Base-by-base conservation (phyloP, 2,888 invertebrate species). In the Leuctra nigra region DNA sequence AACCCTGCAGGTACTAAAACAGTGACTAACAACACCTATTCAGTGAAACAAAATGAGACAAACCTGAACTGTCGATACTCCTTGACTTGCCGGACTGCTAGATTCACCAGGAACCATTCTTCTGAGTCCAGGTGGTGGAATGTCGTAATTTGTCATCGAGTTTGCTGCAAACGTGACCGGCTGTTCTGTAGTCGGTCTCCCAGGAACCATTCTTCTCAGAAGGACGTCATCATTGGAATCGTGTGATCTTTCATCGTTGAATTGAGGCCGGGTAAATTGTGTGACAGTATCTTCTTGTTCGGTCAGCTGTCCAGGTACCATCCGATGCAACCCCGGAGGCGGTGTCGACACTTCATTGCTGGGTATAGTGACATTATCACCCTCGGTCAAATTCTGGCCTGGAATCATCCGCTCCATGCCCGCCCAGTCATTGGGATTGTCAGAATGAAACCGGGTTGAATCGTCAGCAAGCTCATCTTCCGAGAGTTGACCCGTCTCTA, bases 401-500 rank as follows among this genome's bases (percentile, higher is more conserved):
- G 81, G 81, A 13, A 82, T 77, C 80, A 82, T 80, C 53, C 83
- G 73, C 56, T 77, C 79, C 13, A 81, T 68, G 1, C 79, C 81
- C 20, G 47, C 22, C 38, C 38, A 38, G 22, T 38, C 11, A n/a
- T n/a, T n/a, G n/a, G n/a, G n/a, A n/a, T n/a, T n/a, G n/a, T n/a
- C n/a, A n/a, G n/a, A n/a, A n/a, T n/a, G n/a, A n/a, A n/a, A n/a
- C n/a, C n/a, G n/a, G 24, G 25, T 20, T 20, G 50, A 13, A 23
- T 9, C 6, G 16, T 41, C 23, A 2, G 22, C 29, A 3, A 16
- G 44, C 9, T 59, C 59, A 33, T 60, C 57, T 29, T 53, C 56
- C 9, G 44, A 55, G 2, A 87, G 70, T 66, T 86, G 86, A 16
- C 86, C 86, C 1, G 87, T 87, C 71, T 87, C 86, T 58, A 87